A percentile compares a stretch with the other conserved stretches of the same genome.
phyloP scores from a whole-genome alignment of 2,888 invertebrate species.

The Cheilosia impressa region DNA sequence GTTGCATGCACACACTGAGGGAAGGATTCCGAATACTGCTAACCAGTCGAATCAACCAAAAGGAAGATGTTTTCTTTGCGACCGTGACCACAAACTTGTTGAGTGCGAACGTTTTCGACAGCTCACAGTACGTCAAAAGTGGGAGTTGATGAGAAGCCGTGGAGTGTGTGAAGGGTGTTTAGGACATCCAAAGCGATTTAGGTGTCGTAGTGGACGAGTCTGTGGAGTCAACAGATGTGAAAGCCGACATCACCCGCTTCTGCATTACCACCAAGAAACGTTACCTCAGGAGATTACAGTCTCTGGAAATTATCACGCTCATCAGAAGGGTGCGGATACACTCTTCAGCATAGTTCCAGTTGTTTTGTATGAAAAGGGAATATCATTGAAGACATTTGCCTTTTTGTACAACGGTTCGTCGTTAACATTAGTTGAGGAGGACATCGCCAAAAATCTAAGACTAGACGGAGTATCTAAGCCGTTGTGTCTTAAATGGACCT shows the following conservation, averaged over 20 bases:
- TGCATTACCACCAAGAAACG: neutral
- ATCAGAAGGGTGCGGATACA: neutral
- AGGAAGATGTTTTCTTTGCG: neutral
- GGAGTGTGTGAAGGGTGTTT: slow-evolving; percentile 2
- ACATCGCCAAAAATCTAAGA: neutral
- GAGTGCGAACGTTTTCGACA: slow-evolving; percentile 3
- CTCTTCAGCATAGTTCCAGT: slow-evolving; percentile 6
- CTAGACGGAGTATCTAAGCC: neutral
- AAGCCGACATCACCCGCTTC: neutral
- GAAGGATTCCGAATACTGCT: neutral
- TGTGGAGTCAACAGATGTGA: slow-evolving; percentile 22
- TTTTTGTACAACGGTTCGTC: slow-evolving; percentile 19
- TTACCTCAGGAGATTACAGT: neutral
- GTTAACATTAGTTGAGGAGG: neutral
- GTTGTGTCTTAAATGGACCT: slow-evolving; percentile 22
- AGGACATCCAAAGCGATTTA: neutral
- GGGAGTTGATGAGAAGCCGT: neutral
- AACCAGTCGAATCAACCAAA: neutral
- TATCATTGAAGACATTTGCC: slow-evolving; percentile 2
- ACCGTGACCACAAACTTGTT: neutral
- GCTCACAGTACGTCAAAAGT: neutral
- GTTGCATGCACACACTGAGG: neutral
- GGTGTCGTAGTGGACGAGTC: neutral
- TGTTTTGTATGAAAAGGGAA: neutral
- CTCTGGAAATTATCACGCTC: neutral